These are phyloP conservation scores for Cyphomyrus discorhynchus DNA, from an alignment of 2,113 vertebrate genomes.

Conservation along the genomic window DNA sequence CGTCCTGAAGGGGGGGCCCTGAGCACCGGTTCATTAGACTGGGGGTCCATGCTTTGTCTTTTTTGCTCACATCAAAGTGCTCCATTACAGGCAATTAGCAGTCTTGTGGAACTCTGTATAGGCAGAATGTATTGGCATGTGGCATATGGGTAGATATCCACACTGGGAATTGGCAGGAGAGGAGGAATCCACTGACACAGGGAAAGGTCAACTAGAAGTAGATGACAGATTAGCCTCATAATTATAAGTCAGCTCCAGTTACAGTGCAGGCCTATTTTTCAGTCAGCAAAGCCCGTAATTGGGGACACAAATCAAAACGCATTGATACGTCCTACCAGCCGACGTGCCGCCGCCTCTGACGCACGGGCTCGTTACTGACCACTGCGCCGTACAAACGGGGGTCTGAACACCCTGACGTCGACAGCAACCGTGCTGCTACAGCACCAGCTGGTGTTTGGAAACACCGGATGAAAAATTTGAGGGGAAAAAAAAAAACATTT, in stretches of 20 bases:
- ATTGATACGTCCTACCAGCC: constrained; percentile 48
- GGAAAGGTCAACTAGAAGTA: constrained; percentile 29
- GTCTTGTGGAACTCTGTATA: not conserved
- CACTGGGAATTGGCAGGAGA: not conserved
- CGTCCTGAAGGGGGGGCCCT: not conserved
- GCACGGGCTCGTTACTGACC: constrained; percentile 58
- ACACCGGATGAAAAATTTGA: not conserved
- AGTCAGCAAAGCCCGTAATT: constrained; percentile 69
- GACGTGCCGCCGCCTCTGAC: constrained; percentile 35
- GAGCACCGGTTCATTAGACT: not conserved
- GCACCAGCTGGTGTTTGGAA: constrained; percentile 5
- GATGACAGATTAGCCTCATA: constrained; percentile 30
- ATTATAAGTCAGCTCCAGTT: constrained; percentile 50
- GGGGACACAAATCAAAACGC: constrained; percentile 40
- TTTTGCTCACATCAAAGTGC: not conserved
- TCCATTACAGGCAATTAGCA: not conserved
- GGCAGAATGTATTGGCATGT: not conserved
- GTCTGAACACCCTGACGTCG: not conserved
- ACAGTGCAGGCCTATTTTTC: constrained; percentile 64
- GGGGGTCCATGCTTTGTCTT: not conserved
- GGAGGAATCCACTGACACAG: not conserved
- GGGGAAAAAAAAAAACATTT: not conserved
- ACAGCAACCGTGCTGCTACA: not conserved
- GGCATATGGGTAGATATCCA: not conserved
- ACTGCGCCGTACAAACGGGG: constrained; percentile 41